Conservation (phyloP, 92 coral and sea anemone species). For the Umimayanthus chanpuru region DNA sequence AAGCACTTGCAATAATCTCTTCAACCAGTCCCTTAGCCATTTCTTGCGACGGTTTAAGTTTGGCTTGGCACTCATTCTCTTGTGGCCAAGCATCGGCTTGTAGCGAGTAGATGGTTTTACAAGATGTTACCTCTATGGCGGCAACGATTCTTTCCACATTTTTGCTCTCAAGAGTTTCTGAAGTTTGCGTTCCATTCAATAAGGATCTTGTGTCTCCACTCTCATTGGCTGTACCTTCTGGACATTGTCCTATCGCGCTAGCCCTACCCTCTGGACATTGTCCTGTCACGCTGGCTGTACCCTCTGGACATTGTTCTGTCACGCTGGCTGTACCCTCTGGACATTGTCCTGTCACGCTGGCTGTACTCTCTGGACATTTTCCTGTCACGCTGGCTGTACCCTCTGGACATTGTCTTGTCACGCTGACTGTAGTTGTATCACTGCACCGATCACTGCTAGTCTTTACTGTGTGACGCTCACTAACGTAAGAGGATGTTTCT, state of each 20-base stretch:
- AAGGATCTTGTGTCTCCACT: not conserved
- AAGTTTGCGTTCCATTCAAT: not conserved
- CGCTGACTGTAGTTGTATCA: not conserved
- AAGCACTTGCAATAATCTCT: constrained; percentile 7
- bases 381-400: not conserved
- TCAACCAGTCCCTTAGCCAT: not conserved
- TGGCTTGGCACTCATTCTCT: not conserved
- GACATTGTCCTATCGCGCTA: not conserved
- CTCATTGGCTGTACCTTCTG: not conserved
- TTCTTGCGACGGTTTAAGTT: not conserved
- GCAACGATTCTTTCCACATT: not conserved
- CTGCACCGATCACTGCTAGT: not conserved
- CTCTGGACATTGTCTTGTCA: not conserved
- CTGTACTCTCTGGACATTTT: not conserved
- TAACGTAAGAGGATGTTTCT: not conserved
- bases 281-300: not conserved
- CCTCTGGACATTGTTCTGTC: too few species aligned
- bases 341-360: not conserved
- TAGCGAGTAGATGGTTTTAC: not conserved
- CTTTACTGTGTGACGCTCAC: not conserved
- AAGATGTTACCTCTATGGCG: not conserved
- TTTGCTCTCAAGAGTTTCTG: not conserved
- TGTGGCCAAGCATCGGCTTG: not conserved
- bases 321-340: not conserved
- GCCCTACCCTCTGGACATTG: not conserved